These are phyloP conservation scores for Scaptomyza reducta DNA, from an alignment of 2,888 invertebrate species.

Conservation along the genomic window DNA sequence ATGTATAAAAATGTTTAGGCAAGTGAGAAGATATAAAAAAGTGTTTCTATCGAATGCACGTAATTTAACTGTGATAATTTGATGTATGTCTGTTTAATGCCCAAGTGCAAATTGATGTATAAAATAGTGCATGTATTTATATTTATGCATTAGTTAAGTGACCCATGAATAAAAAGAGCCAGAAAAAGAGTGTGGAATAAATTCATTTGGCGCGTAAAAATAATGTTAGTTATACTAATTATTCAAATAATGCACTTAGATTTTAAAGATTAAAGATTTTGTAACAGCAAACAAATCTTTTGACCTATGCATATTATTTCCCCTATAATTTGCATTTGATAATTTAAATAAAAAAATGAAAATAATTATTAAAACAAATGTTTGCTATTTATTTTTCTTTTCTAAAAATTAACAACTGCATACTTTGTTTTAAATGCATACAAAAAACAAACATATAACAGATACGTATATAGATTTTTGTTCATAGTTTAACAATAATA, in stretches of 20 bases:
- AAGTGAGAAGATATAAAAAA: slow-evolving; percentile 35
- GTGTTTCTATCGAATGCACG: slow-evolving; percentile 72
- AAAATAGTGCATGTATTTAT: slow-evolving; percentile 56
- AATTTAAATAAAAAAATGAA: slow-evolving; percentile 24
- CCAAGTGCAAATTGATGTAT: slow-evolving; percentile 62
- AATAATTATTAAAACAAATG: slow-evolving; percentile 12
- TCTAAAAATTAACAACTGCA: slow-evolving; percentile 19
- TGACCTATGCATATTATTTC: slow-evolving; percentile 21
- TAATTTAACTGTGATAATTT: slow-evolving; percentile 80
- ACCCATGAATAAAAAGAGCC: slow-evolving; percentile 3
- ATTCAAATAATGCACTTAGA: slow-evolving; percentile 48
- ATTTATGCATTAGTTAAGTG: slow-evolving; percentile 55
- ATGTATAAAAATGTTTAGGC: slow-evolving; percentile 20
- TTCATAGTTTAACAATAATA: slow-evolving; percentile 57
- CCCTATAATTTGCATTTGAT: slow-evolving; percentile 21
- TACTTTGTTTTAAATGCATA: slow-evolving; percentile 20
- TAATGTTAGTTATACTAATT: slow-evolving; percentile 15
- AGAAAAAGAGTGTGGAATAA: neutral
- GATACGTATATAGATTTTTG: slow-evolving; percentile 45
- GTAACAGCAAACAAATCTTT: slow-evolving; percentile 16
- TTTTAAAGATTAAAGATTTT: slow-evolving; percentile 37
- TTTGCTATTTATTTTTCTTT: slow-evolving; percentile 32
- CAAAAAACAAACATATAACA: slow-evolving; percentile 44
- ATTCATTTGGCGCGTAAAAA: slow-evolving; percentile 2
- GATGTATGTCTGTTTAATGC: slow-evolving; percentile 59